phyloP scores from a whole-genome alignment of 2,113 vertebrate genomes.

The Macroglossus sobrinus region DNA sequence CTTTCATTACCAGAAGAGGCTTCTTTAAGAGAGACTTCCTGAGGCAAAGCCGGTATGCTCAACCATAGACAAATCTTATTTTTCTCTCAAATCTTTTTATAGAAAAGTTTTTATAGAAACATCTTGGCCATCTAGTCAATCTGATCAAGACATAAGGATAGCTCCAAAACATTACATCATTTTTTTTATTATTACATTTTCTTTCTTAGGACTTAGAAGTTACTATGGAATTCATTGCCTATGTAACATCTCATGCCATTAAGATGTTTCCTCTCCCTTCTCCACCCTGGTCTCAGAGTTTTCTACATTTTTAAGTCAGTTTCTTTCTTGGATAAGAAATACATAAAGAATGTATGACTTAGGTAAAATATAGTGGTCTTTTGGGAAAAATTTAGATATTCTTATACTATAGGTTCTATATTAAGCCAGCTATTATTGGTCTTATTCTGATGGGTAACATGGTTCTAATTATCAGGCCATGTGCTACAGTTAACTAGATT shows the following conservation, averaged over 20 bases:
- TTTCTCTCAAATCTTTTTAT: not conserved
- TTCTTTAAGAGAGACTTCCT: not conserved
- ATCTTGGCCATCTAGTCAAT: not conserved
- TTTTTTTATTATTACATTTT: not conserved
- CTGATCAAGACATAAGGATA: not conserved
- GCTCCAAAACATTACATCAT: not conserved
- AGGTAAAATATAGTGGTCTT: not conserved
- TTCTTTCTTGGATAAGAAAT: not conserved
- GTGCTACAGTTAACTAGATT: not conserved
- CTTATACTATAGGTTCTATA: not conserved
- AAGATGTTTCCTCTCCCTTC: not conserved
- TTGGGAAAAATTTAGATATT: not conserved
- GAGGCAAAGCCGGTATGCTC: not conserved
- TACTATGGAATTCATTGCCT: not conserved
- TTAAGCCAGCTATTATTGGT: not conserved
- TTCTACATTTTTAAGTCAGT: not conserved
- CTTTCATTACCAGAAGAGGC: not conserved
- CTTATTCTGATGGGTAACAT: not conserved
- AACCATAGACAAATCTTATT: not conserved
- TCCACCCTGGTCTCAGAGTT: not conserved
- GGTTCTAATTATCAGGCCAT: not conserved
- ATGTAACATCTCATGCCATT: not conserved
- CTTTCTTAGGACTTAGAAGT: not conserved
- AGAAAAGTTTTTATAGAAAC: not conserved
- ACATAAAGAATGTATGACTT: not conserved